Evolutionary conservation across 2,888 invertebrate species (phyloP), one percentile per base, ranked within the genome.

Genomic region (Leucophenga maculata): DNA sequence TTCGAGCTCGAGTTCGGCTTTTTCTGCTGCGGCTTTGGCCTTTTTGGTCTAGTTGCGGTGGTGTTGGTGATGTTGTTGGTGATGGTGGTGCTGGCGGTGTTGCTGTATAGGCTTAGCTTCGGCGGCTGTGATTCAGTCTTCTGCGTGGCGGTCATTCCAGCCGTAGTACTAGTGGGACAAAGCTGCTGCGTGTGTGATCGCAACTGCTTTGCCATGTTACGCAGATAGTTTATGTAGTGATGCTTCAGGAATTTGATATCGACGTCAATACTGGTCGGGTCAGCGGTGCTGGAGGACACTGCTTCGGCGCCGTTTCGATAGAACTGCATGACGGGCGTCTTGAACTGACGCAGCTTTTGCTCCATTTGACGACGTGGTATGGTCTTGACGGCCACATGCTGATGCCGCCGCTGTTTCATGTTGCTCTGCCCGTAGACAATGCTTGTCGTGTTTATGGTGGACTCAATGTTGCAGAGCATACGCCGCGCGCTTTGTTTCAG

Each of bases 381-480:
- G 1, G 78, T 74, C 50, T 66, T 72, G 8, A 77, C 54, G 32
- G n/a, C 67, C 31, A 68, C 65, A 6, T 68, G 69, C 0, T 54
- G 46, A 55, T 65, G 20, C 54, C 69, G 18, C n/a, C 31, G 18
- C 14, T 14, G 65, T 31, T 65, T 65, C 26, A 1, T 8, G n/a
- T 60, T 22, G 22, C 46, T n/a, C n/a, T n/a, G 62, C 3, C 62
- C 22, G 20, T 60, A 39, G 32, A 64, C 11, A 22, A 64, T 48
- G n/a, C 20, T 76, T 20, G 76, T 79, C 22, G 66, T 74, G 65
- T 85, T 86, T n/a, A 85, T 82, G 39, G 86, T 78, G 22, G 78
- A 77, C 72, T 87, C 87, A 32, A 87, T 78, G 18, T 78, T 72
- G 71, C 87, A 87, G 3, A 87, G 75, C 6, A 85, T 72, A 2